phyloP scores from a whole-genome alignment of 2,888 invertebrate genomes.

The Eristalis arbustorum region DNA sequence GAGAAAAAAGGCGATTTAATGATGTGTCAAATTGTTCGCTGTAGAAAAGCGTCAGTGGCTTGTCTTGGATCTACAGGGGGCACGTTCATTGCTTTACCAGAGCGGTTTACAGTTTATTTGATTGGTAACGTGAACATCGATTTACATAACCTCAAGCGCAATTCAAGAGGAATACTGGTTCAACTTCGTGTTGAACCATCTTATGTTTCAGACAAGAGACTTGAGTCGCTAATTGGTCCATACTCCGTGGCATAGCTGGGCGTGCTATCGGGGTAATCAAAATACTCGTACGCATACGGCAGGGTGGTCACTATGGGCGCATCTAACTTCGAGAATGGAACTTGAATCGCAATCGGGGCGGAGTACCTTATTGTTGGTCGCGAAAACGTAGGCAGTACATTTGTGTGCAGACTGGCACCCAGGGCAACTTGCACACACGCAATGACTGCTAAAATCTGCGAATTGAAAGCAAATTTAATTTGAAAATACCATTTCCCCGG shows the following conservation, averaged over 20 bases:
- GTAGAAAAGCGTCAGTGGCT: too few relatives aligned
- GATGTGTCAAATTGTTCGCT: too few relatives aligned
- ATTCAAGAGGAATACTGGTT: too few relatives aligned
- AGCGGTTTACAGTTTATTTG: too few relatives aligned
- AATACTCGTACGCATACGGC: neutral
- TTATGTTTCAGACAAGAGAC: neutral
- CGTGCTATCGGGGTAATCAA: neutral
- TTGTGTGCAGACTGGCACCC: neutral
- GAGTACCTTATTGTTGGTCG: neutral
- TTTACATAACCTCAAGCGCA: neutral
- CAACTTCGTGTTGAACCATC: too few relatives aligned
- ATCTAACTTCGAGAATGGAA: neutral
- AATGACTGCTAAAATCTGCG: neutral
- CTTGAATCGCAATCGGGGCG: slow-evolving; percentile 1
- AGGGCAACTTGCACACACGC: neutral
- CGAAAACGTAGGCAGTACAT: neutral
- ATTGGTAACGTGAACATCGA: too few relatives aligned
- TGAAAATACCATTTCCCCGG: neutral
- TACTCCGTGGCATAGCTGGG: neutral
- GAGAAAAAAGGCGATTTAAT: too few relatives aligned
- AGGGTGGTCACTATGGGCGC: neutral
- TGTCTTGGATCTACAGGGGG: too few relatives aligned
- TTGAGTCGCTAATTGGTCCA: neutral
- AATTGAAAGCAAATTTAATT: neutral
- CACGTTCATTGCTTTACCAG: too few relatives aligned